Base-by-base conservation (phyloP, 2,797 vertebrate species). In the Rhabdomys pumilio region DNA sequence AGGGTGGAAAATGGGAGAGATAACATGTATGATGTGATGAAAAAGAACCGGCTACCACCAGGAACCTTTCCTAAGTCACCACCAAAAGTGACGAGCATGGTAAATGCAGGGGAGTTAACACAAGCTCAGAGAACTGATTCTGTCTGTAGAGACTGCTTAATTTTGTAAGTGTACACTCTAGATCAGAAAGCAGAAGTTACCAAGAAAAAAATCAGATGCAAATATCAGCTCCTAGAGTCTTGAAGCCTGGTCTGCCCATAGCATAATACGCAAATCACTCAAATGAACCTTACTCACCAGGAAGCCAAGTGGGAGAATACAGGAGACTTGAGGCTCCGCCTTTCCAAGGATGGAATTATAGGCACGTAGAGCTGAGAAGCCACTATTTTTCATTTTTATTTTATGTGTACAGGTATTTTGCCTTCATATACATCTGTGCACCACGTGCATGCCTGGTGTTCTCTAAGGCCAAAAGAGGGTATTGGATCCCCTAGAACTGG, bases 161-260 rank as follows among this genome's bases (percentile, higher is more conserved):
- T 34, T 67, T n/a, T 50, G 3, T 69, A 86, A 69, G 44, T 55
- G 34, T 86, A 22, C 9, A 8, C 84, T 65, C 20, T 53, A 20
- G 19, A 53, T 91, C 59, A 76, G 15, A 90, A 82, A 89, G 50
- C 13, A 89, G 63, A 90, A 79, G 50, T 19, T 90, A 81, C 80
- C 77, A 84, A 34, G 34, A 67, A 59, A 96, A 91, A 96, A 91
- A 93, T 88, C 41, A 93, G 77, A 72, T 47, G 22, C 73, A 87
- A 87, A 86, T 72, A 15, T 72, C 26, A 34, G 44, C 44, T 69
- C 44, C 83, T 24, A 34, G 38, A 61, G 20, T 67, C 14, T 24
- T 86, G 44, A 61, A 84, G 84, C 63, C 47, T 2, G 47, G 22
- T 53, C 47, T n/a, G 44, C 63, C 12, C 31, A n/a, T 44, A 86